These are phyloP conservation scores for Cygnus buccinator DNA, from an alignment of 2,113 vertebrate genomes.

Conservation along the genomic window DNA sequence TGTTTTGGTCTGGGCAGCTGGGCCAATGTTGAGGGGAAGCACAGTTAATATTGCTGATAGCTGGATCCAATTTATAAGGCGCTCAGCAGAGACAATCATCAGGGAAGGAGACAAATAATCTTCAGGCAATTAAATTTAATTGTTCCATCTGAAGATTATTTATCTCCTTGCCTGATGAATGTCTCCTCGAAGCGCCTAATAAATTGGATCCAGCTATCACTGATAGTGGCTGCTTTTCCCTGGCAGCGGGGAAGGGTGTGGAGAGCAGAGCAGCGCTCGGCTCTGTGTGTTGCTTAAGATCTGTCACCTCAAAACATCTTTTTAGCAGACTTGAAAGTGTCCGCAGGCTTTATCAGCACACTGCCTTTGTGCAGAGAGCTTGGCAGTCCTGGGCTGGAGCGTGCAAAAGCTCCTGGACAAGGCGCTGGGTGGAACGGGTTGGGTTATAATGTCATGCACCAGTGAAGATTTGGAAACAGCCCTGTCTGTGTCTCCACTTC, in stretches of 20 bases:
- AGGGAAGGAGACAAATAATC: slow-evolving; percentile 74
- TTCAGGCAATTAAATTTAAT: slow-evolving; percentile 78
- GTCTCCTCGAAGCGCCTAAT: slow-evolving; percentile 60
- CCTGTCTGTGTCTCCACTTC: not conserved
- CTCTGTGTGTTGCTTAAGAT: slow-evolving; percentile 58
- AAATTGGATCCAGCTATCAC: slow-evolving; percentile 74
- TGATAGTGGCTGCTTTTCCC: slow-evolving; percentile 59
- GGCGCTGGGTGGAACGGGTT: not conserved
- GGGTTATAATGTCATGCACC: not conserved
- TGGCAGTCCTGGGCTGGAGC: not conserved
- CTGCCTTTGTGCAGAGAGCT: not conserved
- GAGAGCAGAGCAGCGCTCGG: slow-evolving; percentile 35
- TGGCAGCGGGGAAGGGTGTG: slow-evolving; percentile 22
- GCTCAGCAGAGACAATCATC: slow-evolving; percentile 68
- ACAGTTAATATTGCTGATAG: slow-evolving; percentile 55
- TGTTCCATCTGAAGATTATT: slow-evolving; percentile 77
- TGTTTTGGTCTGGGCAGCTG: slow-evolving; percentile 51
- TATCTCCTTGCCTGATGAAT: slow-evolving; percentile 74
- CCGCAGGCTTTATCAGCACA: not conserved
- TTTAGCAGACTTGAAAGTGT: slow-evolving; percentile 55
- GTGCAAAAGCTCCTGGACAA: not conserved
- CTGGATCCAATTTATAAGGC: slow-evolving; percentile 76
- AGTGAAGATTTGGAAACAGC: not conserved
- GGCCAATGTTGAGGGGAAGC: slow-evolving; percentile 9
- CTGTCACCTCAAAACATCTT: slow-evolving; percentile 67